Conservation (phyloP, 2,113 vertebrate genomes). For the Columbina picui region DNA sequence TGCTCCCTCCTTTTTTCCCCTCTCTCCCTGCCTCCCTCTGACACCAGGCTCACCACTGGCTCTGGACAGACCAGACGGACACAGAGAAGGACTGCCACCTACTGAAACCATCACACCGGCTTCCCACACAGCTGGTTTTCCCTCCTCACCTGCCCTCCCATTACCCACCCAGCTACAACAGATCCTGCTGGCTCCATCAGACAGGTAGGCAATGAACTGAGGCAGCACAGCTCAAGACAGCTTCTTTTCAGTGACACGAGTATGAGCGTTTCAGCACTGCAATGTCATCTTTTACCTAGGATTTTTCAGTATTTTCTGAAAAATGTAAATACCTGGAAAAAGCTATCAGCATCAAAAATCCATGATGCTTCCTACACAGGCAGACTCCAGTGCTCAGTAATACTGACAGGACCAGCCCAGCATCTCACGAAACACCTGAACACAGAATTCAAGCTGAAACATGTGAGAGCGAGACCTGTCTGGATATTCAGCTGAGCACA, state of each 20-base stretch:
- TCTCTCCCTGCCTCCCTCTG: not conserved
- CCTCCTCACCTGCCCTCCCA: not conserved
- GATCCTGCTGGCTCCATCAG: not conserved
- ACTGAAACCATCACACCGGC: not conserved
- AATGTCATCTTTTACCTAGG: not conserved
- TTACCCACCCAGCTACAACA: not conserved
- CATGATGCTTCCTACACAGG: not conserved
- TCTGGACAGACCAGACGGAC: not conserved
- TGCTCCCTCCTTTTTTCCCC: not conserved
- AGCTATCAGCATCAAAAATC: not conserved
- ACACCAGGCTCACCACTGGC: not conserved
- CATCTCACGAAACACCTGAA: not conserved
- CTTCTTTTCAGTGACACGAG: not conserved
- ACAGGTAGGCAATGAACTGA: rapidly evolving
- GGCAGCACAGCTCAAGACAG: not conserved
- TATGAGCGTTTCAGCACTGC: not conserved
- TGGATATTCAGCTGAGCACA: not conserved
- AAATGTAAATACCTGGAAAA: not conserved
- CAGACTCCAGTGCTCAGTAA: not conserved
- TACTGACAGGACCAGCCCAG: not conserved
- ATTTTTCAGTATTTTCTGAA: not conserved
- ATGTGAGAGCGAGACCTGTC: not conserved
- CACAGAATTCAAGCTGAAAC: not conserved
- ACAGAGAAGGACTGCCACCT: conserved; percentile 32
- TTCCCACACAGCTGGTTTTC: not conserved